Base-by-base conservation (phyloP, 2,113 vertebrate genomes). In the Coregonus clupeaformis region DNA sequence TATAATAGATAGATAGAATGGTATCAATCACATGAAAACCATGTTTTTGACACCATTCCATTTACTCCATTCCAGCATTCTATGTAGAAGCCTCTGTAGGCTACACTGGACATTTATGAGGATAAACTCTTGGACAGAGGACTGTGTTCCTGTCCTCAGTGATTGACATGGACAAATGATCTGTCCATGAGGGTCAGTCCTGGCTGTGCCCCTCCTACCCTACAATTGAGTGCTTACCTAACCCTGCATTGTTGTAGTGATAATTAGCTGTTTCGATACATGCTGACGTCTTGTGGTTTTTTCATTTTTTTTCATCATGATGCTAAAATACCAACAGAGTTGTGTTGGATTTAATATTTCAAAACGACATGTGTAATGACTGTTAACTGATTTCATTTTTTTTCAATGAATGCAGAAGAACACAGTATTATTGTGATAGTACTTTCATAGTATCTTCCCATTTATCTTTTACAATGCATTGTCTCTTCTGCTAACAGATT, bases 351-450 rank as follows among this genome's bases (percentile, higher is more conserved):
- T 77, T 60, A 71, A 75, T 77, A 42, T 83, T 77, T 74, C 47
- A 80, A 78, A 80, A 52, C 12, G 1, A 52, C 24, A 76, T 83
- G 25, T 82, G 70, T 84, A 84, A 74, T 80, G 86, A 90, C 84
- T 90, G 84, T 90, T 87, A 85, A 66, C 76, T 42, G 7, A 42
- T 42, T 42, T 11, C 9, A 42, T 42, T 42, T 42, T 11, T 42
- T 42, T 9, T 42, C 36, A 42, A 42, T 42, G 2, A 42, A 42
- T 12, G 36, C 36, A 42, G 36, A 42, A 42, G 36, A 42, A 42
- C 36, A 42, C 36, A 42, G 36, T 42, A 42, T 42, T 42, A 11
- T 42, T 42, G 9, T 42, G 36, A 42, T 12, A 42, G 36, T 11
- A 42, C 36, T 42, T 42, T 42, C 36, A 42, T 42, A 42, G 36